Base-by-base conservation (phyloP, 2,888 invertebrate genomes). In the Pyrrhia umbra region DNA sequence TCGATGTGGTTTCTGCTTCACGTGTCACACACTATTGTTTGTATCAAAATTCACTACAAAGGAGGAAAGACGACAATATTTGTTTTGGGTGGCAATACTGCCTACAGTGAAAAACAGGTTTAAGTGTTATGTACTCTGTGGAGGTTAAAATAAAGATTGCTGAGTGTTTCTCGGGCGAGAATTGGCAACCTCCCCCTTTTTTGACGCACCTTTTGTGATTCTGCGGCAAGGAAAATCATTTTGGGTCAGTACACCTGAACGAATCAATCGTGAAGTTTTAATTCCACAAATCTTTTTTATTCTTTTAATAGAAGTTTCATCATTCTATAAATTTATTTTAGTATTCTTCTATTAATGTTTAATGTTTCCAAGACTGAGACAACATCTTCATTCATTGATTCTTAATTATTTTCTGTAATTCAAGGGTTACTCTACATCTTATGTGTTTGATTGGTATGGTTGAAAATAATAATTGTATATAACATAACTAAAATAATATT, bases 101-200 rank as follows among this genome's bases (percentile, higher is more conserved):
- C 20, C 51, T 46, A 45, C 65, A 39, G 49, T 63, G 47, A 39
- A 70, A 58, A 66, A 46, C 39, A 63, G 71, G 45, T 67, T 67
- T 50, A 72, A 57, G 68, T 67, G 46, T 51, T 68, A 51, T 68
- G 74, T 68, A 59, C 60, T 46, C 15, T 47, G 16, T 15, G 34
- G 10, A 10, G 21, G 43, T n/a, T n/a, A 34, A 18, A 58, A 67
- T 52, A 54, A 51, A 50, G 20, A 51, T 74, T 47, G 43, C 15
- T 8, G 18, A 58, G 58, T 67, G 57, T 37, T 47, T 40, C 21
- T 37, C 46, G n/a, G 6, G 27, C 40, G 18, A 37, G 45, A 30
- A 56, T 40, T 43, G 18, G 10, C 21, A 18, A 25, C 16, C 30
- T 40, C 25, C 30, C 23, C 15, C 27, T 47, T 13, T 21, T 37